Percentiles rank a stretch among this genome's conserved stretches.
These are phyloP conservation scores for Agonum fuliginosum DNA, from an alignment of 2,888 invertebrate species.

Conservation along the genomic window DNA sequence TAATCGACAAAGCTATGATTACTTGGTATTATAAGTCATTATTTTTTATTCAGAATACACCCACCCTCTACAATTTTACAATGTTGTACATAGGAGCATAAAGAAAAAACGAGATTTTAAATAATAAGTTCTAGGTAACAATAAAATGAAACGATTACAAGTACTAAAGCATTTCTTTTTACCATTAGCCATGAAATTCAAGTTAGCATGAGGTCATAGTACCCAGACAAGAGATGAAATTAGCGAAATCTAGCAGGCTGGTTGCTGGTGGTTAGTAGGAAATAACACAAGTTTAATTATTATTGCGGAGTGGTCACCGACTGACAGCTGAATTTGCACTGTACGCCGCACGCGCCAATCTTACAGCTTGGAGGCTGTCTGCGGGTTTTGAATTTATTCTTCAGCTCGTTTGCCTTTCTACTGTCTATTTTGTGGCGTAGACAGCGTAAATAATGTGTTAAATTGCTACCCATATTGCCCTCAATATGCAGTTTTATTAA, in stretches of 20 bases:
- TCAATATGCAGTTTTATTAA: slow-evolving; percentile 43
- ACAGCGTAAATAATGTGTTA: slow-evolving; percentile 27
- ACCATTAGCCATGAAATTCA: slow-evolving; percentile 37
- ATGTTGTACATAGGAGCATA: too few species aligned
- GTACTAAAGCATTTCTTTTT: slow-evolving; percentile 26
- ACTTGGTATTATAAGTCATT: too few species aligned
- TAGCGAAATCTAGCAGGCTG: slow-evolving; percentile 42
- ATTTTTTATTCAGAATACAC: too few species aligned
- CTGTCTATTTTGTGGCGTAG: slow-evolving; percentile 20
- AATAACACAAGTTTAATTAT: slow-evolving; percentile 46
- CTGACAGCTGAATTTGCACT: slow-evolving; percentile 30
- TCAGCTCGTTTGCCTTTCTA: background rate
- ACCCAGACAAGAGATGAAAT: slow-evolving; percentile 41
- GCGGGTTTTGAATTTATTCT: slow-evolving; percentile 14
- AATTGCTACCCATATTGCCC: slow-evolving; percentile 35
- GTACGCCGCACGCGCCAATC: slow-evolving; percentile 30
- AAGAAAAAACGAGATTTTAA: too few species aligned
- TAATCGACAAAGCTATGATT: too few species aligned
- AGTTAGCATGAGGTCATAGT: slow-evolving; percentile 47
- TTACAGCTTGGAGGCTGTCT: slow-evolving; percentile 19
- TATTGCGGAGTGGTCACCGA: slow-evolving; percentile 14
- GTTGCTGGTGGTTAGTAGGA: slow-evolving; percentile 44
- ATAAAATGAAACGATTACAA: background rate
- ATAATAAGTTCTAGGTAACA: slow-evolving; percentile 5
- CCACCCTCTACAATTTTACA: too few species aligned